Evolutionary conservation across 2,113 vertebrate species (phyloP), one percentile per base, ranked within the genome.

Genomic region (Cebus imitator): DNA sequence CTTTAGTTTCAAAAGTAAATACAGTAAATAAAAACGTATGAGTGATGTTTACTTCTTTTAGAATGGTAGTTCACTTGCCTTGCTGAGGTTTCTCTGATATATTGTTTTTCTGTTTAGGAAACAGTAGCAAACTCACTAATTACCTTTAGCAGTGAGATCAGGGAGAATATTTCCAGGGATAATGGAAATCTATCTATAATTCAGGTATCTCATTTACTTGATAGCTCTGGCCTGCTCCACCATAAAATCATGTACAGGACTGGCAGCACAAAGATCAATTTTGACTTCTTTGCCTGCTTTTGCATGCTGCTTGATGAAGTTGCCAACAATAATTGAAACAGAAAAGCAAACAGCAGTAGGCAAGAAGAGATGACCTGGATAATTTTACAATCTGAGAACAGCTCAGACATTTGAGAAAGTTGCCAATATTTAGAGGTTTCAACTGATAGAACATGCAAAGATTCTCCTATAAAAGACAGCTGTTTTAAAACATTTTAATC

Each of bases 401-500:
- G 64, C 57, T 52, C 25, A 85, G 55, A 75, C 66, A 87, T 90
- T 82, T 92, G 87, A 85, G 66, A 84, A 87, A 86, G 90, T 96
- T 61, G 52, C 64, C 85, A 70, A 21, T 80, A 79, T 94, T 96
- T 61, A 40, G 75, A 81, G 79, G 11, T 92, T 90, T 78, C 81
- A 50, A 52, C 70, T 73, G 90, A 93, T 92, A 37, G 1, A 94
- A 45, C 27, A 83, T 73, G 43, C 82, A 92, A 55, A 82, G 90
- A 76, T 50, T 87, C 72, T 78, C 70, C 96, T 94, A 87, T 95
- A 87, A 92, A 83, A 89, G 57, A 93, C 20, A 30, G 40, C 55
- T 85, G 17, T 91, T 94, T 80, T 35, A 79, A 94, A 96, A 92
- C 35, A 40, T 84, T 96, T 92, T 75, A 83, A 76, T 86, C 40